Base-by-base conservation (phyloP, 2,888 invertebrate species). In the Eurytoma adleriae region DNA sequence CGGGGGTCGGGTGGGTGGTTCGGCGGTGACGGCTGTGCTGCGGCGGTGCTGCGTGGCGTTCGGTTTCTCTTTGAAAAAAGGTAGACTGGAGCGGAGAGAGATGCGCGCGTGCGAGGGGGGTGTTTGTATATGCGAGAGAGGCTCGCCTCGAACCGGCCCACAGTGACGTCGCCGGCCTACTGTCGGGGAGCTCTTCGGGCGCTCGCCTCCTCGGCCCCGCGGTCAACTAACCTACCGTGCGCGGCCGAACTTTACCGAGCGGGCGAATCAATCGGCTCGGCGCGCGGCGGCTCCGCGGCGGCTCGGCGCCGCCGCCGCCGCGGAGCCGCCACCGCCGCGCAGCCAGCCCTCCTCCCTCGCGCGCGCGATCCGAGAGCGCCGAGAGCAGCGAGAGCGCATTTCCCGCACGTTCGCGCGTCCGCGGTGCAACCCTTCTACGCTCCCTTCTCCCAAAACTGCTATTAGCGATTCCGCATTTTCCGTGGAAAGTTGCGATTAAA, bases 101-200 rank as follows among this genome's bases (percentile, higher is more conserved):
- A 20, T 5, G 48, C 48, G 70, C 59, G 52, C 24, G 40, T 27
- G 71, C 10, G 61, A 27, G 5, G 12, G 62, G 40, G 7, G 40
- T 40, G 7, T 40, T 5, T 40, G 10, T 40, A 40, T 66, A 30
- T 4, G 87, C 88, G 88, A 88, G 88, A 88, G 89, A 90, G 90
- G 90, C 90, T 89, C 91, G 75, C 66, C 70, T 75, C 74, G 84
- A 91, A 91, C 91, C 91, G 91, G 91, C 91, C 91, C 91, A 90
- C 90, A 91, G 91, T 91, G 91, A 91, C 91, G 92, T 92, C 91
- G 92, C 91, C 92, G 92, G 91, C 91, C 92, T 91, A 92, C 92
- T 92, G 92, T 76, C 76, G 77, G 48, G 61, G 64, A 73, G 76
- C 80, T 70, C 64, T 40, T 18, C 64, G 90, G 91, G 91, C 90